phyloP scores from a whole-genome alignment of 2,797 vertebrate species.

The Setipinna tenuifilis region DNA sequence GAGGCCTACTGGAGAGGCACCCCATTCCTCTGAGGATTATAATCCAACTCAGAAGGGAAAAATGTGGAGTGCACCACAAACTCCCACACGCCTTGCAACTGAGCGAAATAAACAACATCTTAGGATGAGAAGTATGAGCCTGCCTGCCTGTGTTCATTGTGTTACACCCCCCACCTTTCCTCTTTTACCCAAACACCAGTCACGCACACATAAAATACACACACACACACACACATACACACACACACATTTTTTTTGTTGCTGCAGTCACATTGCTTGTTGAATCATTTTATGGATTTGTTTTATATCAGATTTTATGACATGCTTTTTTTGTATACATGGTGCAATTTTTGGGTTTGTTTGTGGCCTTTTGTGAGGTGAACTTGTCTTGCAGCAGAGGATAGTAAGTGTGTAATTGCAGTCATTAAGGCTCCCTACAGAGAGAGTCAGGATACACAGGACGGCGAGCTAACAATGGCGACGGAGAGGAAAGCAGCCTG shows the following conservation, averaged over 20 bases:
- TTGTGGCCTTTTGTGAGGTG: too few species aligned
- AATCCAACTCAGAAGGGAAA: conserved; percentile 15
- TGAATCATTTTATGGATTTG: too few species aligned
- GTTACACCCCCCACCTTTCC: neutral
- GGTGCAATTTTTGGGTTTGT: too few species aligned
- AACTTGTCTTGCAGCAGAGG: too few species aligned
- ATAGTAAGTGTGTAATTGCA: neutral
- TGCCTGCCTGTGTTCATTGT: neutral
- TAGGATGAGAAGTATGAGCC: neutral
- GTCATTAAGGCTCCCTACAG: neutral
- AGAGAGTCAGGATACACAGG: neutral
- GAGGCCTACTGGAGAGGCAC: neutral
- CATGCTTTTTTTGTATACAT: too few species aligned
- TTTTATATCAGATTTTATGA: too few species aligned
- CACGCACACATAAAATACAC: neutral
- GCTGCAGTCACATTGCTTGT: too few species aligned
- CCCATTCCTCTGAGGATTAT: conserved; percentile 15
- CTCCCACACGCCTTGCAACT: conserved; percentile 6
- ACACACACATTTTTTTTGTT: neutral
- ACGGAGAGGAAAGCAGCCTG: neutral
- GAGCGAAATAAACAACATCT: conserved; percentile 14
- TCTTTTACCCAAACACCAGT: neutral
- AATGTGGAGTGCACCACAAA: conserved; percentile 14
- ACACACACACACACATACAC: neutral
- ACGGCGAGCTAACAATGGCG: neutral